Evolutionary conservation across 2,797 vertebrate genomes (phyloP).

Genomic region (Phataginus tetradactyla): DNA sequence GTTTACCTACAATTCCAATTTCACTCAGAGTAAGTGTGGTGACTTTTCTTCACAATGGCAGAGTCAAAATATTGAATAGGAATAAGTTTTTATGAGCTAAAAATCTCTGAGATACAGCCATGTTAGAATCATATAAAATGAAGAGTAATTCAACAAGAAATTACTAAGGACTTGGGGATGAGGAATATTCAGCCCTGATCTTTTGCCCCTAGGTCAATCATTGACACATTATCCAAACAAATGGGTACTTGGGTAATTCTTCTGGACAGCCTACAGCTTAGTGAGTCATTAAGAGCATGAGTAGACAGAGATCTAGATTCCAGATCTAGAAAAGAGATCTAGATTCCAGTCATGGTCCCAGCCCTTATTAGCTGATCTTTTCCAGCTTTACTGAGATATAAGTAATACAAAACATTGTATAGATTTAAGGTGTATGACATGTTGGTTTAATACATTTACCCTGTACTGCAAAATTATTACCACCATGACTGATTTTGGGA

Average conservation of each 20-base stretch:
- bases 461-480: neutral
- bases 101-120: neutral
- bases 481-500: neutral
- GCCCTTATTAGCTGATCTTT: neutral
- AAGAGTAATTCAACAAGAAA: neutral
- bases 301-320: neutral
- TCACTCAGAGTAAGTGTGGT: neutral
- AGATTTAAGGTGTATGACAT: neutral
- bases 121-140: neutral
- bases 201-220: neutral
- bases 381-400: neutral
- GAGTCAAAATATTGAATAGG: neutral
- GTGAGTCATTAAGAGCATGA: neutral
- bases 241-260: neutral
- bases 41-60: neutral
- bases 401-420: neutral
- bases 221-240: neutral
- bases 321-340: neutral
- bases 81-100: neutral
- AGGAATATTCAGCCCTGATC: neutral
- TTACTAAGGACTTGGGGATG: neutral
- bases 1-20: neutral
- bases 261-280: neutral
- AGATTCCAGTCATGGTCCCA: neutral
- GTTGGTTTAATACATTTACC: neutral